Percentiles rank a stretch among this genome's conserved stretches.
These are phyloP conservation scores for Thamnophis elegans DNA, from an alignment of 2,797 vertebrate species.

Conservation along the genomic window DNA sequence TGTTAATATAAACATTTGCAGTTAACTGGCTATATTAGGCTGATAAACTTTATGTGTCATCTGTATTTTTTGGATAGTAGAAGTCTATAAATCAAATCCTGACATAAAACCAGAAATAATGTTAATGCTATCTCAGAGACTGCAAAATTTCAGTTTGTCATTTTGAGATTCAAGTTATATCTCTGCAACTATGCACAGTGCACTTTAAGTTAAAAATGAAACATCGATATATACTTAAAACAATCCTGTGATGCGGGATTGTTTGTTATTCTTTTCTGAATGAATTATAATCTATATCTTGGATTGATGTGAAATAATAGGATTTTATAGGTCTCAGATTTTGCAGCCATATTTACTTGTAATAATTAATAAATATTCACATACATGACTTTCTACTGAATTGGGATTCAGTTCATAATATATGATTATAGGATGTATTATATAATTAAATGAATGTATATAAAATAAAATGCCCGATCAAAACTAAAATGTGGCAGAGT, in stretches of 20 bases:
- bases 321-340: not conserved
- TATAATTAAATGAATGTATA: not conserved
- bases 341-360: not conserved
- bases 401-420: not conserved
- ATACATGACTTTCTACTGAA: not conserved
- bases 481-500: not conserved
- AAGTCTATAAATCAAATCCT: not conserved
- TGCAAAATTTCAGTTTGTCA: not conserved
- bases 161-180: not conserved
- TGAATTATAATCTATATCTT: not conserved
- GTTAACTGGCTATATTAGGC: not conserved
- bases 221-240: not conserved
- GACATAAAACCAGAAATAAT: not conserved
- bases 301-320: not conserved
- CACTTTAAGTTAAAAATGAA: not conserved
- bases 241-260: not conserved
- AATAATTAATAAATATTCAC: not conserved
- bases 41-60: not conserved
- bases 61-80: not conserved
- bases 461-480: not conserved
- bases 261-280: not conserved
- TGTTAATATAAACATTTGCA: not conserved
- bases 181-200: not conserved
- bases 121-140: not conserved
- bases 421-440: not conserved